phyloP scores from a whole-genome alignment of 1,140 invertebrate genomes.

The Maconellicoccus hirsutus region DNA sequence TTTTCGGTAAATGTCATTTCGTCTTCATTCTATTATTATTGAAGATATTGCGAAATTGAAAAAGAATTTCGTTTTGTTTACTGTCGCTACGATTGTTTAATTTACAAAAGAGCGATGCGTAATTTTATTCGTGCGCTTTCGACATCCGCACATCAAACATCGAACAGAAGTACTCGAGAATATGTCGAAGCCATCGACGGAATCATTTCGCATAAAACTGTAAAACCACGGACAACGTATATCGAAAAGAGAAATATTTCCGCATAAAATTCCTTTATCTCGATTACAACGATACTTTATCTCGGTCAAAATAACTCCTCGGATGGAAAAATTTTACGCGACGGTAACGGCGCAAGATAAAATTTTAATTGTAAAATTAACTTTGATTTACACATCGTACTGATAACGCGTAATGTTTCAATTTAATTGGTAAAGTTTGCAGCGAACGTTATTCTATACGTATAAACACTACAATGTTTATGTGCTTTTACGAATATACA shows the following conservation, averaged over 20 bases:
- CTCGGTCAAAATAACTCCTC: too few species aligned
- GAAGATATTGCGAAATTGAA: neutral
- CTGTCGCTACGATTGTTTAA: neutral
- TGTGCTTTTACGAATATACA: neutral
- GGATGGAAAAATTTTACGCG: too few species aligned
- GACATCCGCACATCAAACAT: too few species aligned
- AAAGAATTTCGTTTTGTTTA: neutral
- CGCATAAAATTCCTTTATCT: too few species aligned
- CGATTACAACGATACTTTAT: too few species aligned
- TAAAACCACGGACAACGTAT: too few species aligned
- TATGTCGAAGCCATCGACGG: too few species aligned
- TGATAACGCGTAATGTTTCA: neutral
- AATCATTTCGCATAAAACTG: too few species aligned
- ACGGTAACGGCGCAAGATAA: neutral
- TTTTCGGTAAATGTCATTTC: neutral
- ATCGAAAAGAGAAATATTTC: too few species aligned
- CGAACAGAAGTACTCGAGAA: too few species aligned
- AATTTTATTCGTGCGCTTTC: too few species aligned
- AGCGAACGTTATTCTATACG: neutral
- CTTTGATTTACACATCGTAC: neutral
- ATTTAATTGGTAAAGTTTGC: constrained; percentile 3
- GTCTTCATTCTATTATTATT: neutral
- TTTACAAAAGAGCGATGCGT: too few species aligned
- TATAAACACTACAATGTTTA: neutral
- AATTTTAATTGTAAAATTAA: neutral